These are phyloP conservation scores for Eucidaris tribuloides DNA, from an alignment of 35 echinoderm and acorn worm species.

Conservation along the genomic window DNA sequence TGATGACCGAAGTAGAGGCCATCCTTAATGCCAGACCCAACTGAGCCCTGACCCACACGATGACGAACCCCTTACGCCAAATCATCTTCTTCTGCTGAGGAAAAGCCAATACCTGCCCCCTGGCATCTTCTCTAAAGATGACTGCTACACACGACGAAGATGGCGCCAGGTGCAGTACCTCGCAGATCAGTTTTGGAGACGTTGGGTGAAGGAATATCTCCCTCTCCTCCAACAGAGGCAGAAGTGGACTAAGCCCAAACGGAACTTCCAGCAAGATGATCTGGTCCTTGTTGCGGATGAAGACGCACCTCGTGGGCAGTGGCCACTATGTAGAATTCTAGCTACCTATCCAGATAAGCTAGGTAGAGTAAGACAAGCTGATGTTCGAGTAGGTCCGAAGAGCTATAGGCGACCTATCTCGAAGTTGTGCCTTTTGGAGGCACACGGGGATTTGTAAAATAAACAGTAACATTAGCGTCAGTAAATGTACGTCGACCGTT, in stretches of 20 bases:
- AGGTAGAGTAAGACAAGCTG: conserved; percentile 44
- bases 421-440: conserved; percentile 60
- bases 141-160: background rate
- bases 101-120: conserved; percentile 21
- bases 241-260: conserved; percentile 29
- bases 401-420: conserved; percentile 45
- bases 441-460: too few relatives aligned
- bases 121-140: conserved; percentile 32
- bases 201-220: conserved; percentile 61
- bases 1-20: conserved; percentile 53
- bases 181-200: conserved; percentile 50
- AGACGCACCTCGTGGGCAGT: conserved; percentile 11
- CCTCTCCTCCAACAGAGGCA: conserved; percentile 58
- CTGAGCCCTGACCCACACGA: conserved; percentile 39
- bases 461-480: too few relatives aligned
- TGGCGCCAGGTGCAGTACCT: conserved; percentile 54
- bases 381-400: conserved; percentile 36
- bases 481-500: too few relatives aligned
- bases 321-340: conserved; percentile 48
- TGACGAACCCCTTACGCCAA: conserved; percentile 54
- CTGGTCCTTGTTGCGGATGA: conserved; percentile 60
- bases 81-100: conserved; percentile 46
- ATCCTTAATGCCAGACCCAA: conserved; percentile 47
- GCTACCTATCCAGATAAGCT: conserved; percentile 54
- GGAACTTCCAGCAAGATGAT: conserved; percentile 41